A percentile compares a stretch with the other conserved stretches of the same genome.
Evolutionary conservation across 2,797 vertebrate species (phyloP).

Genomic region (Psittacula echo): DNA sequence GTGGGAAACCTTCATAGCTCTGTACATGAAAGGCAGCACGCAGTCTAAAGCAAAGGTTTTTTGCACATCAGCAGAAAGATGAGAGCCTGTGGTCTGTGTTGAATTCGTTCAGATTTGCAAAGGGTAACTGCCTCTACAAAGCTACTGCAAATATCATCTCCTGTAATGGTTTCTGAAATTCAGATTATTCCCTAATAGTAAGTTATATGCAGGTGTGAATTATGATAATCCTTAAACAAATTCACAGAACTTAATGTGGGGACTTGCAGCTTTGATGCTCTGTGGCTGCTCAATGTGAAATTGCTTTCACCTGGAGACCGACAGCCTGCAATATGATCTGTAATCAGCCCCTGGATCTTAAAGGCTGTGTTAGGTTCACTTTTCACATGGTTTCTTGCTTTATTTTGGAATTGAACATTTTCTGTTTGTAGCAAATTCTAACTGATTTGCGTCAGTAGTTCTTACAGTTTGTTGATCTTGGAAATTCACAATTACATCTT

Average conservation of each 20-base stretch:
- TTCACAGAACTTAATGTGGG: neutral
- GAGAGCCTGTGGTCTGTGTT: constrained; percentile 13
- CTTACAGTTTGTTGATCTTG: neutral
- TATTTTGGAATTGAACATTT: neutral
- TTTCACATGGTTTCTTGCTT: neutral
- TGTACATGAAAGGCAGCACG: neutral
- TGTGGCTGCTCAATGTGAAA: neutral
- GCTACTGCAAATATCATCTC: neutral
- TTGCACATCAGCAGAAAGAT: constrained; percentile 16
- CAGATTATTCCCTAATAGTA: neutral
- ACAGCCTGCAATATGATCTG: neutral
- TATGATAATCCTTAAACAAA: neutral
- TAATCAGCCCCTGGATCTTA: neutral
- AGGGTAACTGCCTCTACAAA: neutral
- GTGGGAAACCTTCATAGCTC: neutral
- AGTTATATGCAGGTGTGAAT: neutral
- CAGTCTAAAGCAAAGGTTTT: neutral
- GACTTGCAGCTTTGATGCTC: neutral
- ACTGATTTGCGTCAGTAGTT: neutral
- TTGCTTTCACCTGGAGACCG: neutral
- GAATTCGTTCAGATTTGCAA: neutral
- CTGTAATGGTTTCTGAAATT: neutral
- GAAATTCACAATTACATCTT: neutral
- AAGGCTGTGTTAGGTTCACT: neutral
- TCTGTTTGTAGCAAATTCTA: neutral